Evolutionary conservation across 2,888 invertebrate genomes (phyloP).

Genomic region (Pocota personata): DNA sequence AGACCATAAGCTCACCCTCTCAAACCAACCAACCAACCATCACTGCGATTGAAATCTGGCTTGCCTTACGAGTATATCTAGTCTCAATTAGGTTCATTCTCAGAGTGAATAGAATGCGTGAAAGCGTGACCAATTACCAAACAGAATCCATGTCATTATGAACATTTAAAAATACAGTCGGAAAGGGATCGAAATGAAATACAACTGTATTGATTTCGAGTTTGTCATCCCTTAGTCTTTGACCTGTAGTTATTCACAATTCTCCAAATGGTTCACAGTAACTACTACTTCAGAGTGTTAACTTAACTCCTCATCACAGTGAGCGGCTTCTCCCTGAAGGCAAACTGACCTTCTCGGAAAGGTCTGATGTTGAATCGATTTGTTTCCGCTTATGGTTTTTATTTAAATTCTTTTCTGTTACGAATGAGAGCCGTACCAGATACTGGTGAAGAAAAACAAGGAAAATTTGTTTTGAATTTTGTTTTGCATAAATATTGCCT

Average conservation of each 20-base stretch:
- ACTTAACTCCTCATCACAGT: neutral
- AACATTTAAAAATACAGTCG: neutral
- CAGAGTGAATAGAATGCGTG: no score
- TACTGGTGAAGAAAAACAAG: neutral
- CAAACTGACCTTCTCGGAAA: constrained; percentile 35
- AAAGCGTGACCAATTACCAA: no score
- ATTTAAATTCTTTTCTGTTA: constrained; percentile 44
- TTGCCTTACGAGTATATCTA: no score
- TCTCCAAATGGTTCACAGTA: constrained; percentile 10
- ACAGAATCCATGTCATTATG: neutral
- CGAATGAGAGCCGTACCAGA: neutral
- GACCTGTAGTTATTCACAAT: constrained; percentile 44
- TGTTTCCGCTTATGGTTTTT: constrained; percentile 59
- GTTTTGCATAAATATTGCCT: constrained; percentile 59
- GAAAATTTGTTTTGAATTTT: constrained; percentile 47
- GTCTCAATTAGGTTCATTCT: no score
- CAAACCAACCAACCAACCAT: no score
- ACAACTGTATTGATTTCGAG: constrained; percentile 21
- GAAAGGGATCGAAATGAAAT: neutral
- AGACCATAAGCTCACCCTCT: no score
- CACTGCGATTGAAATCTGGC: no score
- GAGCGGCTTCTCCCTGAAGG: neutral
- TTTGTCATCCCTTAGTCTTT: constrained; percentile 45
- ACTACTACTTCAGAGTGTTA: constrained; percentile 27
- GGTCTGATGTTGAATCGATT: constrained; percentile 57